Evolutionary conservation across 2,888 invertebrate species (phyloP), one percentile per base, ranked within the genome.

Genomic region (Nebria salina): DNA sequence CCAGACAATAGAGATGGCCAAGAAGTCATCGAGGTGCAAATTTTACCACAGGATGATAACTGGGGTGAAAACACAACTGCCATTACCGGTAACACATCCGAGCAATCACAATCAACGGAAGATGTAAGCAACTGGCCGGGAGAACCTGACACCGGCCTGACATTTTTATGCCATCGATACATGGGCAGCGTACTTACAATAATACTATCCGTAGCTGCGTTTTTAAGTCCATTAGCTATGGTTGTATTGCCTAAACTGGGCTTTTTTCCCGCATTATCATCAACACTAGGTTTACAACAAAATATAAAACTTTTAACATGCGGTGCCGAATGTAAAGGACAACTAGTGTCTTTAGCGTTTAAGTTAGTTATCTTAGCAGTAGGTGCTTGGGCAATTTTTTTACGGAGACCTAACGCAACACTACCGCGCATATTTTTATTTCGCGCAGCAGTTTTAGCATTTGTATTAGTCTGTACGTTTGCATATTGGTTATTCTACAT

Each of bases 21-120:
- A 87, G 97, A 97, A 89, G 95, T 97, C 11, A 97, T 98, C 75
- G 98, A 98, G 90, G 98, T 98, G 65, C 98, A 98, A 90, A 98
- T 98, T 84, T 90, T 98, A 82, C 97, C 97, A 0, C 95, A 98
- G 90, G 98, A 98, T 89, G 98, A 98, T 87, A 98, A 98, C 88
- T 98, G 98, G 98, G 98, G 97, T n/a, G 98, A 98, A 89, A 98
- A 97, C 86, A 98, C 98, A 0, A 98, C 98, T 0, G 98, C 98
- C 0, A 95, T 98, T 54, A 98, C 98, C 0, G 98, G 98, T 9
- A 98, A 98, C 86, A 98, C 98, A 1, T 98, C 97, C 0, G 98
- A 98, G 87, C 97, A 97, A 85, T 98, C 97, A 3, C 96, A 96
- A 85, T 98, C 97, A 0, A 95, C 97, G 88, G 97, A 98, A 88